A percentile compares a stretch with the other conserved stretches of the same genome.
phyloP scores from a whole-genome alignment of 1,140 invertebrate species.

The Littorina saxatilis region DNA sequence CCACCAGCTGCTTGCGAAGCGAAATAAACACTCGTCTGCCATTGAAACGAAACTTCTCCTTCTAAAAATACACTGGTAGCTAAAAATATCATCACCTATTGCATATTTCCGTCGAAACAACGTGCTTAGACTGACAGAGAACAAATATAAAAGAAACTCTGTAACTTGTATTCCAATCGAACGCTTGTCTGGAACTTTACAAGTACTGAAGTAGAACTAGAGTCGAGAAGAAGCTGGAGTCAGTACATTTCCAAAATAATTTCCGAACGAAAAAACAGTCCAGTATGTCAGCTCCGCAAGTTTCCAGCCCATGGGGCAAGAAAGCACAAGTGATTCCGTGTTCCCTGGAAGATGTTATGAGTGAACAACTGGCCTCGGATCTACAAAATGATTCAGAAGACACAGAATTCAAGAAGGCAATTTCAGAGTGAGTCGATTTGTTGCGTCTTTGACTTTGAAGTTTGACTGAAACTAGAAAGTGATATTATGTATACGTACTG shows the following conservation, averaged over 20 bases:
- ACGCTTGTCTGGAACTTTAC: too few species aligned
- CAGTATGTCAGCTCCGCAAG: slow-evolving; percentile 32
- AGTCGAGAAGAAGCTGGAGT: neutral
- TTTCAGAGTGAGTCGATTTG: neutral
- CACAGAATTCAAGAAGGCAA: neutral
- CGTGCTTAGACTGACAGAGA: neutral
- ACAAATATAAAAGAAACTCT: too few species aligned
- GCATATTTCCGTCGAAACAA: neutral
- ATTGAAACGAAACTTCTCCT: too few species aligned
- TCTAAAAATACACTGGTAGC: neutral
- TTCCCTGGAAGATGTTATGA: slow-evolving; percentile 69
- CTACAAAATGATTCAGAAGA: slow-evolving; percentile 33
- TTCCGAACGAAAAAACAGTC: neutral
- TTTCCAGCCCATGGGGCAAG: slow-evolving; percentile 60
- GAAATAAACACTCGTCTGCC: too few species aligned
- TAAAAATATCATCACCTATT: neutral
- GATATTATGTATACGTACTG: too few species aligned
- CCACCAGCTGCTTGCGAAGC: too few species aligned
- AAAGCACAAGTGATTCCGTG: slow-evolving; percentile 49
- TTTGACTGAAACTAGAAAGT: too few species aligned
- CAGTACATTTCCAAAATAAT: neutral
- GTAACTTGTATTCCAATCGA: too few species aligned
- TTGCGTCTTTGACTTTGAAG: too few species aligned
- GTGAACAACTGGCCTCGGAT: slow-evolving; percentile 67
- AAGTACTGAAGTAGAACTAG: too few species aligned